Base-by-base conservation (phyloP, 2,888 invertebrate genomes). In the Idaea dimidiata region DNA sequence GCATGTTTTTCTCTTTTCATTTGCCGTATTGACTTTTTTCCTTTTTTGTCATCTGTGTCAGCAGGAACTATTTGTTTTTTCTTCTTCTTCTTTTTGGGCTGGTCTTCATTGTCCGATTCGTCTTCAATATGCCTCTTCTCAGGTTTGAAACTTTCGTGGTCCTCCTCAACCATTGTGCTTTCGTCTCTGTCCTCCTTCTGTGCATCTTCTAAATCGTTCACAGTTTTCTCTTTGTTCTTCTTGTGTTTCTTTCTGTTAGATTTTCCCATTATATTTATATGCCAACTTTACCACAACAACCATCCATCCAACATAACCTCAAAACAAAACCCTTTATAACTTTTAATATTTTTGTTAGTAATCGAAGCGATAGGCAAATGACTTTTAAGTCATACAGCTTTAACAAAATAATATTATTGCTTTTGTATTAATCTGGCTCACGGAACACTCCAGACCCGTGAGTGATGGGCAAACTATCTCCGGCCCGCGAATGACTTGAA, bases 1-100 rank as follows among this genome's bases (percentile, higher is more conserved):
- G 93, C 90, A 75, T 93, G 92, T 75, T 94, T 95, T 78, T 94
- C 94, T 68, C 91, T 93, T 79, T 96, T 96, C 72, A 94, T 87
- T 76, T 94, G 94, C 1, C 96, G 91, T 62, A 94, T 95, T 0
- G 96, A 96, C 71, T 93, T 91, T 70, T 93, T 87, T 57, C 85
- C 87, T 69, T 90, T 90, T 70, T 88, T 88, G 3, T 85, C 85
- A 56, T 82, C 66, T 16, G 75, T 77, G 68, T 78, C 93, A 72
- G 77, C 59, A 5, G 72, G 67, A 56, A 73, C 74, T 53, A 62
- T 74, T 70, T 66, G 83, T 72, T 80, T 86, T 76, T 83, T 91
- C 77, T 82, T 91, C 77, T 84, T 89, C 75, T 78, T 86, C 69
- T 72, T 85, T 67, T 77, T 84, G 17, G 84, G 84, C 65, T 80